Conservation (phyloP, 2,797 vertebrate species). For the Pantherophis alleghaniensis region DNA sequence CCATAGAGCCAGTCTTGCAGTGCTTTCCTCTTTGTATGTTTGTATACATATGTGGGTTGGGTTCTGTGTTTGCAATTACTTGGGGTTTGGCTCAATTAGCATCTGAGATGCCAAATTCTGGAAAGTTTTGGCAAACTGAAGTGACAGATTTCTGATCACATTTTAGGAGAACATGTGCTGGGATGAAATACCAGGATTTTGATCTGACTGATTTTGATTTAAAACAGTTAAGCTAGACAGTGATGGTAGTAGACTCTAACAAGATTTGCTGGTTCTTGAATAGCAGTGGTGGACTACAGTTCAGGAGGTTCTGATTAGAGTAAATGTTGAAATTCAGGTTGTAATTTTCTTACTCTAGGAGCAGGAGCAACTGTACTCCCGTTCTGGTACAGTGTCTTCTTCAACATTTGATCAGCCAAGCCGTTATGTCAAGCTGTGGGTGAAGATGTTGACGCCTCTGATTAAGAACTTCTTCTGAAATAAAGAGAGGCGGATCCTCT, state of each 20-base stretch:
- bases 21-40: background rate
- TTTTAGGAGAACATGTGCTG: background rate
- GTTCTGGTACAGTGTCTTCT: constrained; percentile 80
- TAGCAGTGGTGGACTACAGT: background rate
- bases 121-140: background rate
- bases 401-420: constrained; percentile 87
- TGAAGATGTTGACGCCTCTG: constrained; percentile 91
- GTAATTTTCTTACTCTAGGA: constrained; percentile 73
- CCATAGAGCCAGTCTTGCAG: constrained; percentile 6
- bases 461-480: constrained; percentile 98
- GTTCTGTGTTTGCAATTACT: background rate
- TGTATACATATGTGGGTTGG: constrained; percentile 19
- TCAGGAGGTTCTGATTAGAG: background rate
- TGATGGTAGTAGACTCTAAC: background rate
- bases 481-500: constrained; percentile 39
- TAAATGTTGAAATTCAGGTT: background rate
- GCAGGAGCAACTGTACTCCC: constrained; percentile 85
- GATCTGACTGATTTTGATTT: background rate
- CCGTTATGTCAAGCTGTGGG: constrained; percentile 92
- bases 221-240: background rate
- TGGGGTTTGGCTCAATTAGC: background rate
- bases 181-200: background rate
- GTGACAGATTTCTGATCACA: background rate
- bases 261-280: background rate
- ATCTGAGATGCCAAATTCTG: background rate